A percentile compares a stretch with the other conserved stretches of the same genome.
Evolutionary conservation across 2,888 invertebrate genomes (phyloP).

Genomic region (Agrilus cyanescens): DNA sequence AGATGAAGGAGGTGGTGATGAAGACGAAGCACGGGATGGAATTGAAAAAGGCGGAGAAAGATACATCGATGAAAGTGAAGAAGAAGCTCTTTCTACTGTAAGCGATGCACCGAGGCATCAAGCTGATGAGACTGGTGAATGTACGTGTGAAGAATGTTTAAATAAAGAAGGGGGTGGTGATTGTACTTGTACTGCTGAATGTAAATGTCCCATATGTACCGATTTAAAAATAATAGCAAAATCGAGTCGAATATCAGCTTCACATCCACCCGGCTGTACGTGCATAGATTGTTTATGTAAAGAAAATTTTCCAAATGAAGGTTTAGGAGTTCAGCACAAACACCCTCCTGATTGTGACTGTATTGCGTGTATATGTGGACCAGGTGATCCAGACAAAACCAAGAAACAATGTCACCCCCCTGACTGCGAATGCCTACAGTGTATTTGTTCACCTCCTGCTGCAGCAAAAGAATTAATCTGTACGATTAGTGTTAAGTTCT

Average conservation of each 20-base stretch:
- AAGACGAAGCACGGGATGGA: not conserved
- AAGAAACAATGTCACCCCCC: not conserved
- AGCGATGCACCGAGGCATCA: not conserved
- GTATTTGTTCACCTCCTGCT: constrained; percentile 1
- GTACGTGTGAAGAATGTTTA: not conserved
- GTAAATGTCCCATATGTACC: not conserved
- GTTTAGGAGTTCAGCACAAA: not conserved
- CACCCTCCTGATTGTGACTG: constrained; percentile 15
- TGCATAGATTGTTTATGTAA: not conserved
- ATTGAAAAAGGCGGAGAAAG: not conserved
- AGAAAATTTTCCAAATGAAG: constrained; percentile 2
- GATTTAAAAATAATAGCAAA: not conserved
- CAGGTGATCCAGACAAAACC: constrained; percentile 3
- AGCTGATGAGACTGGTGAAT: not conserved
- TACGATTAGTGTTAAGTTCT: not conserved
- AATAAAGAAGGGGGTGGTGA: not conserved
- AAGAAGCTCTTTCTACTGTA: not conserved
- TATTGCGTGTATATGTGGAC: constrained; percentile 14
- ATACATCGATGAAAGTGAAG: not conserved
- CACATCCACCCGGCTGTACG: not conserved
- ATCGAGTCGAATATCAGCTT: not conserved
- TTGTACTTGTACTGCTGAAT: constrained; percentile 2
- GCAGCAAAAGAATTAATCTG: not conserved
- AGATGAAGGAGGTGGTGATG: not conserved
- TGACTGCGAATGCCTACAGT: not conserved